Percentiles rank a stretch among this genome's conserved stretches.
These are phyloP conservation scores for Heliconius melpomene DNA, from an alignment of 1,140 invertebrate genomes.

Conservation along the genomic window DNA sequence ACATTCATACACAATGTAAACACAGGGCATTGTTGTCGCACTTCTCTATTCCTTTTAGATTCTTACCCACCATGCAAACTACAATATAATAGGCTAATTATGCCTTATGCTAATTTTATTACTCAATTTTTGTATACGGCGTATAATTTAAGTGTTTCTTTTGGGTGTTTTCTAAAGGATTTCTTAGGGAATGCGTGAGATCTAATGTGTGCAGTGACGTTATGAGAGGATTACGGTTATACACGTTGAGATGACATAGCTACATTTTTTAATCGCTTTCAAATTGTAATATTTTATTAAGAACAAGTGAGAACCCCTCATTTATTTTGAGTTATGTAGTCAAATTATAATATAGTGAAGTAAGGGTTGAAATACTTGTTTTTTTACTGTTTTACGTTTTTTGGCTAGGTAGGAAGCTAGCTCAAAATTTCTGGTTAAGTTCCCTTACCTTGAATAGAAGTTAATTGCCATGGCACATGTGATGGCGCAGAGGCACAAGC, in stretches of 20 bases:
- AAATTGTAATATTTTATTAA: conserved; percentile 12
- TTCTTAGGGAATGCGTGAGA: conserved; percentile 60
- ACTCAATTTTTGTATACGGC: conserved; percentile 60
- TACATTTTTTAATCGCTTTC: conserved; percentile 25
- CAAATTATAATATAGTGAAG: conserved; percentile 1
- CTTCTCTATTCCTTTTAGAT: conserved; percentile 54
- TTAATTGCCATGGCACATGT: no score
- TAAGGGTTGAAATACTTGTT: background rate
- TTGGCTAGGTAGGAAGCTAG: background rate
- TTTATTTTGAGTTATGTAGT: conserved; percentile 10
- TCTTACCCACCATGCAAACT: conserved; percentile 65
- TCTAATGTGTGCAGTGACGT: conserved; percentile 37
- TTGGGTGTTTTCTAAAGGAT: conserved; percentile 51
- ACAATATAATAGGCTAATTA: conserved; percentile 74
- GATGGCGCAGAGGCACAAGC: no score
- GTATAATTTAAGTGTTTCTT: conserved; percentile 62
- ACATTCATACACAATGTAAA: conserved; percentile 76
- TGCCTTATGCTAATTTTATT: conserved; percentile 75
- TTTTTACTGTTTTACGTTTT: background rate
- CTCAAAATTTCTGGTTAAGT: no score
- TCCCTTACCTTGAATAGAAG: no score
- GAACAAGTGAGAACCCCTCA: background rate
- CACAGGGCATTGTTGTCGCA: conserved; percentile 59
- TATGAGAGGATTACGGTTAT: conserved; percentile 41
- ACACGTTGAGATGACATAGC: conserved; percentile 36